Conservation (phyloP, 2,888 invertebrate genomes). For the Rhingia rostrata region DNA sequence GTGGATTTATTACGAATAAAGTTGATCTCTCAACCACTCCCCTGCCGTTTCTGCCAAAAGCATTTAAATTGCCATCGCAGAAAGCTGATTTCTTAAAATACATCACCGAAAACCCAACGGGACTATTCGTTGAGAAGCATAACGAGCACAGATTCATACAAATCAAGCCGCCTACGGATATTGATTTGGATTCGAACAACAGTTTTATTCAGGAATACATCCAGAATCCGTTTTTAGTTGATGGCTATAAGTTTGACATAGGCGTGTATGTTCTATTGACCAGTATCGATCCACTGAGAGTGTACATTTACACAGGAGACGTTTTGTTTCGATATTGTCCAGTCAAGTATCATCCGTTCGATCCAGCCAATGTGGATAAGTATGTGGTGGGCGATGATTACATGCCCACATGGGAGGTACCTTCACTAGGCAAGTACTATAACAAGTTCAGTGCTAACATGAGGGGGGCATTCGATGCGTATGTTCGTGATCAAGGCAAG, state of each 20-base stretch:
- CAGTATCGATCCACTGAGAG: constrained; percentile 93
- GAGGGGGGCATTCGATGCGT: constrained; percentile 93
- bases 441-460: constrained; percentile 90
- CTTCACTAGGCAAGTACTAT: constrained; percentile 89
- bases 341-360: constrained; percentile 94
- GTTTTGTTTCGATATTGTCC: constrained; percentile 95
- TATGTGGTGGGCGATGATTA: constrained; percentile 98
- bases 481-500: constrained; percentile 87
- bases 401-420: constrained; percentile 96
- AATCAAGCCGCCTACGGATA: constrained; percentile 87
- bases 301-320: constrained; percentile 95
- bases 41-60: constrained; percentile 91
- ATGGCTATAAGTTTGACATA: constrained; percentile 97
- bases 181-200: constrained; percentile 87
- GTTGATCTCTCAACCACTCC: constrained; percentile 92
- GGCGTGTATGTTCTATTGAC: constrained; percentile 96
- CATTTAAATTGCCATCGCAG: constrained; percentile 93
- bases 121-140: constrained; percentile 94
- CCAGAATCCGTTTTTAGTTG: constrained; percentile 93
- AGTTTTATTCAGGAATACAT: constrained; percentile 96
- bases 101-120: constrained; percentile 86
- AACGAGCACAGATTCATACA: constrained; percentile 95
- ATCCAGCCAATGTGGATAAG: constrained; percentile 90
- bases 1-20: constrained; percentile 96
- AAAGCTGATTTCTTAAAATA: constrained; percentile 88